Evolutionary conservation across 2,797 vertebrate species (phyloP).

Genomic region (Characodon lateralis): DNA sequence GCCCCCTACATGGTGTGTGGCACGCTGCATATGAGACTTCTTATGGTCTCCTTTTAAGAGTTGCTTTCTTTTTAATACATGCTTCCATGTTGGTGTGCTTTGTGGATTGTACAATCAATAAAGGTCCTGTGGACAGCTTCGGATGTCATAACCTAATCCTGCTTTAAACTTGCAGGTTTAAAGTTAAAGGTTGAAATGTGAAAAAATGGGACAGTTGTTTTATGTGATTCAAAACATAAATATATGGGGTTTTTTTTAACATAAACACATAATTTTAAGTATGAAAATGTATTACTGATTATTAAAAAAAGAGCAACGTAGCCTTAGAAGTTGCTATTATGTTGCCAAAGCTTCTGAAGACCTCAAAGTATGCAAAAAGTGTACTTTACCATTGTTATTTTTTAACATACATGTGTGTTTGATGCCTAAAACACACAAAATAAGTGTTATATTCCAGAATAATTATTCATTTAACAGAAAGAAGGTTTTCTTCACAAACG

Average conservation of each 20-base stretch:
- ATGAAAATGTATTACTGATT: background rate
- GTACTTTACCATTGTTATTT: background rate
- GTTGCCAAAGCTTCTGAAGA: background rate
- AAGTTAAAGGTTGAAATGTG: background rate
- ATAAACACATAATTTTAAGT: background rate
- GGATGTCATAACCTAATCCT: background rate
- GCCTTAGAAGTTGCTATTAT: background rate
- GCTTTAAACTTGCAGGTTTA: background rate
- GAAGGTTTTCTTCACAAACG: background rate
- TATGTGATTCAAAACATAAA: no score
- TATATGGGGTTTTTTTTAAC: no score
- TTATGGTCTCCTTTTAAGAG: background rate
- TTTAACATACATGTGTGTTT: background rate
- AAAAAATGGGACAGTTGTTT: background rate
- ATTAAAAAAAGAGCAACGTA: background rate
- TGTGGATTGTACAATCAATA: background rate
- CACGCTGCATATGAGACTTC: background rate
- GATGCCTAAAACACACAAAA: background rate
- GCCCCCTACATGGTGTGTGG: background rate
- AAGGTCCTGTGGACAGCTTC: background rate
- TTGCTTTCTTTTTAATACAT: background rate
- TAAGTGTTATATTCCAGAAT: background rate
- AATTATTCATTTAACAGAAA: background rate
- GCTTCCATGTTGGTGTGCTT: background rate
- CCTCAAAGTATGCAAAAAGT: background rate